These are phyloP conservation scores for Dasypolia templi DNA, from an alignment of 2,888 invertebrate species.

Conservation along the genomic window DNA sequence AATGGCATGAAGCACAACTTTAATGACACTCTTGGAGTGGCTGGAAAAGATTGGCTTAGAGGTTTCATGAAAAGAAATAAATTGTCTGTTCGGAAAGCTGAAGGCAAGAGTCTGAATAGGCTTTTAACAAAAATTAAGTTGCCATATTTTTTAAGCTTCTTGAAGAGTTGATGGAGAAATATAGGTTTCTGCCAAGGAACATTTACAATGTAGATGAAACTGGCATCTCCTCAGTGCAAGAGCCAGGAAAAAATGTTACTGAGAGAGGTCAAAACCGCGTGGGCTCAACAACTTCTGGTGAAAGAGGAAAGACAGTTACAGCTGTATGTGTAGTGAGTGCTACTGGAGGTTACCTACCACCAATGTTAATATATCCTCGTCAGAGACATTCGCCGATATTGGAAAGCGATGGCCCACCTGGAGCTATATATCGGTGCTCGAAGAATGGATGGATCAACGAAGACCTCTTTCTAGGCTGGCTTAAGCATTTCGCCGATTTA, in stretches of 20 bases:
- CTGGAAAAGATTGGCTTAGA: not conserved
- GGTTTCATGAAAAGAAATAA: constrained; percentile 1
- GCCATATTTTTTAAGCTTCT: not conserved
- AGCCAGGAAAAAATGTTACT: not conserved
- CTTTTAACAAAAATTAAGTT: constrained; percentile 1
- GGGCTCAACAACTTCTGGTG: not conserved
- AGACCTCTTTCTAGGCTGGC: constrained; percentile 3
- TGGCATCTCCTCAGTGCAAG: constrained; percentile 1
- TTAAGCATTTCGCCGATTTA: not conserved
- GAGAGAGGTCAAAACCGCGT: not conserved
- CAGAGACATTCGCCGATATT: not conserved
- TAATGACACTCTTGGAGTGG: not conserved
- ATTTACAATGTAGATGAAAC: constrained; percentile 1
- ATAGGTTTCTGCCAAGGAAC: not conserved
- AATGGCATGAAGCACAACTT: not conserved
- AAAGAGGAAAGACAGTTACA: constrained; percentile 1
- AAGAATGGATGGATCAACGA: constrained; percentile 8
- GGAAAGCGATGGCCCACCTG: not conserved
- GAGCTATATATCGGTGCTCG: constrained; percentile 4
- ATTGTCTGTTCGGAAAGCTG: not conserved
- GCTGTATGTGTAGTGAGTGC: not conserved
- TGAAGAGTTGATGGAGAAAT: not conserved
- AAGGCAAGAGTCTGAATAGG: not conserved
- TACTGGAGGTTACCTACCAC: not conserved
- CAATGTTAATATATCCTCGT: constrained; percentile 3